A percentile compares a stretch with the other conserved stretches of the same genome.
These are phyloP conservation scores for Vanessa tameamea DNA, from an alignment of 1,140 invertebrate species.

Conservation along the genomic window DNA sequence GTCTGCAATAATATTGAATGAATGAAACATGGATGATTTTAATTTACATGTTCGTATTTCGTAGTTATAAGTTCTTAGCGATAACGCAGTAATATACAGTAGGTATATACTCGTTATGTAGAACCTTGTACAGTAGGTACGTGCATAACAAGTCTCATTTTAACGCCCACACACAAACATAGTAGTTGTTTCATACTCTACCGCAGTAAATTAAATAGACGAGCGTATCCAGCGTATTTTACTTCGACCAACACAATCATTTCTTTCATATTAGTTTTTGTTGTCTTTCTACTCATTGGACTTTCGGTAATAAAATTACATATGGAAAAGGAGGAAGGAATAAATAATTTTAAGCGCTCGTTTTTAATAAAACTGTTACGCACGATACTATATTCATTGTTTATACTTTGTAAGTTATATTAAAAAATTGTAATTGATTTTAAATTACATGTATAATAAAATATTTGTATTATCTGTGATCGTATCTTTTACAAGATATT, in stretches of 20 bases:
- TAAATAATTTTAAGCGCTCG: constrained; percentile 22
- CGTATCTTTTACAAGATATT: background rate
- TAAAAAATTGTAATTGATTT: constrained; percentile 12
- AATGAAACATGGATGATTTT: background rate
- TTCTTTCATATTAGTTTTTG: constrained; percentile 32
- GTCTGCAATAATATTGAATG: too few species aligned
- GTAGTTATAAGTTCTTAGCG: background rate
- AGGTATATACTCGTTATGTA: constrained; percentile 6
- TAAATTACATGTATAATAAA: background rate
- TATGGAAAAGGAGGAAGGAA: constrained; percentile 10
- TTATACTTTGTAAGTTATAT: constrained; percentile 17
- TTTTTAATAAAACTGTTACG: constrained; percentile 24
- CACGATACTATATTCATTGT: constrained; percentile 29
- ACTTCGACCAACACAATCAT: constrained; percentile 23
- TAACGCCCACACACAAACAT: constrained; percentile 44
- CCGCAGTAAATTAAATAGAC: constrained; percentile 48
- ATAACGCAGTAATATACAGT: background rate
- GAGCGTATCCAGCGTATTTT: constrained; percentile 21
- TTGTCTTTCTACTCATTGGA: constrained; percentile 5
- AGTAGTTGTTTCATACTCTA: constrained; percentile 42
- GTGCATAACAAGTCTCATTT: constrained; percentile 28
- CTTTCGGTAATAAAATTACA: constrained; percentile 27
- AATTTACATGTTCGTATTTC: background rate
- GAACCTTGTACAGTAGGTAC: background rate
- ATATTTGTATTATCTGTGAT: background rate